Evolutionary conservation across 2,797 vertebrate genomes (phyloP).

Genomic region (Crypturellus tataupa): DNA sequence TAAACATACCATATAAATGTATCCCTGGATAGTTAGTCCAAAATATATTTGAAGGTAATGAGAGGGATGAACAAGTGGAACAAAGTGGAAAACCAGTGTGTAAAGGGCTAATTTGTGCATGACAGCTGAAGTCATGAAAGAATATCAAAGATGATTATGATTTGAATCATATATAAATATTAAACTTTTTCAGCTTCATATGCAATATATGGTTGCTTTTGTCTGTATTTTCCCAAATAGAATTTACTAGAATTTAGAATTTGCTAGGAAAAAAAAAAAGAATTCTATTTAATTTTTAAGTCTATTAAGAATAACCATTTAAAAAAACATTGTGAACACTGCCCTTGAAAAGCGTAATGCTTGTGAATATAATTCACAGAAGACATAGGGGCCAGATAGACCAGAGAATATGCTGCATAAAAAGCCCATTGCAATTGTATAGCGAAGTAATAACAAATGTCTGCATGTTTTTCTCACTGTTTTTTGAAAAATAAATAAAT

Average conservation of each 20-base stretch:
- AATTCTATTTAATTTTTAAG: background rate
- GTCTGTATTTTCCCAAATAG: background rate
- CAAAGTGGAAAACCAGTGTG: background rate
- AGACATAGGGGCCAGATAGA: background rate
- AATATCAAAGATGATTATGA: background rate
- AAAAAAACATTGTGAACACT: background rate
- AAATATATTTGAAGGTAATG: background rate
- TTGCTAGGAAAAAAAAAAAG: background rate
- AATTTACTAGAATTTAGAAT: background rate
- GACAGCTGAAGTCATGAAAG: background rate
- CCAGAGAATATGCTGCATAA: background rate
- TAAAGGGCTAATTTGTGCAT: background rate
- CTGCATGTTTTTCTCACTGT: background rate
- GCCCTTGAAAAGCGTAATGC: background rate
- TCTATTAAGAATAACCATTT: background rate
- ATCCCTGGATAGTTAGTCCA: background rate
- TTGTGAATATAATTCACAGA: background rate
- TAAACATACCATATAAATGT: background rate
- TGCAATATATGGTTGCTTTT: background rate
- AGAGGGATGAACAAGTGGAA: background rate
- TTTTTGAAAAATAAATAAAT: background rate
- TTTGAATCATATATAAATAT: background rate
- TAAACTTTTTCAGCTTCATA: rapidly evolving
- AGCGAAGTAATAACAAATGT: background rate
- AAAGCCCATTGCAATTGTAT: background rate